Base-by-base conservation (phyloP, 2,888 invertebrate genomes). In the Apotomis capreana region DNA sequence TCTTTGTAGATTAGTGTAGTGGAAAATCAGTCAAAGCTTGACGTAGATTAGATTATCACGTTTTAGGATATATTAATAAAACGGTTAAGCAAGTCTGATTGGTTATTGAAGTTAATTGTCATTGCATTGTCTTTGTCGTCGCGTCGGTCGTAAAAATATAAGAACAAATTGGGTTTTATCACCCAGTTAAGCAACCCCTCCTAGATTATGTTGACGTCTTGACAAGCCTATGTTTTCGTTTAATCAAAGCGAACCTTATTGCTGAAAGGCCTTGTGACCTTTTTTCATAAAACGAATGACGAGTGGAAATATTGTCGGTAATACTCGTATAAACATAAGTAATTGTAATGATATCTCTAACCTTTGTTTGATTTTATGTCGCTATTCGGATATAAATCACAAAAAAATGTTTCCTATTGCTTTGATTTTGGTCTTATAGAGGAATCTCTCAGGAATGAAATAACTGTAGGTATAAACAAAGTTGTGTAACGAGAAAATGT, bases 81-180 rank as follows among this genome's bases (percentile, higher is more conserved):
- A 52, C 13, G 36, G 26, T 57, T 51, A 46, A 3, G 37, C 49
- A 61, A 52, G 37, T 58, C 62, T 62, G 61, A 63, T 54, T 63
- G 63, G 52, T 54, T 54, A 51, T 62, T 49, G 46, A 61, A 44
- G 44, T 72, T 68, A 72, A 72, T 72, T 72, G 58, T 15, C 5
- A 9, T 13, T 40, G 37, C 12, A 9, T 49, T 49, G 44, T n/a
- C 36, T 58, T 57, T 1, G 57, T 44, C 49, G 67, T 61, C 71
- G 44, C 54, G 5, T 46, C 13, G 52, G 58, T 62, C 68, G 44
- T 72, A 68, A 72, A 68, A 68, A 72, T 68, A 63, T 63, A 40
- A 46, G 44, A 62, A 52, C 44, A 58, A 63, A 72, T 72, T 72
- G 63, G 63, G 36, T 46, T 68, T 67, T 60, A 72, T 72, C 37